A percentile compares a stretch with the other conserved stretches of the same genome.
These are phyloP conservation scores for Podiceps cristatus DNA, from an alignment of 2,113 vertebrate species.

Conservation along the genomic window DNA sequence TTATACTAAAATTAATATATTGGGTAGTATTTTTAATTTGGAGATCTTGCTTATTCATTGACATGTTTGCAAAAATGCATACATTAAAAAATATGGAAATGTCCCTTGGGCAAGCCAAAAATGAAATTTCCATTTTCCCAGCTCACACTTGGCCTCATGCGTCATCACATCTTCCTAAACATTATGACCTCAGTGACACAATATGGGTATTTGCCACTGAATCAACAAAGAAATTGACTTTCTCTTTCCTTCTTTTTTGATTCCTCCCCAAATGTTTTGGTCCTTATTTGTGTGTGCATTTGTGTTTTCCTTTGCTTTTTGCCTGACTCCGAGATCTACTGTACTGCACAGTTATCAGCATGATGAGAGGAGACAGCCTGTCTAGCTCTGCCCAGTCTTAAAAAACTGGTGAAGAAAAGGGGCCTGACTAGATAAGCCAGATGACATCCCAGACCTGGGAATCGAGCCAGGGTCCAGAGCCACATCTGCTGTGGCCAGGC, in stretches of 20 bases:
- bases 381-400: background rate
- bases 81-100: background rate
- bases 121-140: background rate
- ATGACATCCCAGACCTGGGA: conserved; percentile 44
- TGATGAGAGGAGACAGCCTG: background rate
- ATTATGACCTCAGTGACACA: background rate
- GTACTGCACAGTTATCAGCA: background rate
- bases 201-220: background rate
- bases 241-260: background rate
- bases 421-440: background rate
- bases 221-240: background rate
- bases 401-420: conserved; percentile 18
- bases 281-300: background rate
- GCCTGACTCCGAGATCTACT: background rate
- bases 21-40: rapidly evolving
- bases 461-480: conserved; percentile 33
- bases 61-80: background rate
- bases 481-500: conserved; percentile 32
- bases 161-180: background rate
- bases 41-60: background rate
- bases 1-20: background rate
- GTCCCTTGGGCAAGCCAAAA: background rate
- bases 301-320: background rate
- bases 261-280: background rate
- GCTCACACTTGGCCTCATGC: background rate